phyloP scores from a whole-genome alignment of 2,797 vertebrate genomes.

The Lepilemur septentrionalis region DNA sequence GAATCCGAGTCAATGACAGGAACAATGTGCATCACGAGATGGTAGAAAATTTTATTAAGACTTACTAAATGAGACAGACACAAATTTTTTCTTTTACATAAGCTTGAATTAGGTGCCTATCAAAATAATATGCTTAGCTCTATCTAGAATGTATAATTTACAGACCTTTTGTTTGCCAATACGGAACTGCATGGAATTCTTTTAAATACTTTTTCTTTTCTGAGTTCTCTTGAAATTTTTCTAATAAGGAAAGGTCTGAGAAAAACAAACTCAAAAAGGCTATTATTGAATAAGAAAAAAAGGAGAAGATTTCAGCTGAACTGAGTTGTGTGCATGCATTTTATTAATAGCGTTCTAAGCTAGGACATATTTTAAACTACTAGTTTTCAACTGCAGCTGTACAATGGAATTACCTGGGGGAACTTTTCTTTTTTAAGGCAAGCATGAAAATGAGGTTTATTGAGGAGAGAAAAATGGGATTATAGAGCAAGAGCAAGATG shows the following conservation, averaged over 20 bases:
- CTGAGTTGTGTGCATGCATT: background rate
- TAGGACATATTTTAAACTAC: background rate
- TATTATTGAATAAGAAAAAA: background rate
- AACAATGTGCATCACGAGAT: conserved; percentile 23
- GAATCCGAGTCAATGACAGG: conserved; percentile 21
- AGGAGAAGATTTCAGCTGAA: background rate
- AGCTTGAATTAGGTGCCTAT: background rate
- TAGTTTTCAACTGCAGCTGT: background rate
- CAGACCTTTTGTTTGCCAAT: background rate
- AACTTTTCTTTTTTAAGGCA: background rate
- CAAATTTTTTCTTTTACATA: background rate
- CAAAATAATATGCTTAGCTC: background rate
- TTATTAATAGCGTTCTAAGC: background rate
- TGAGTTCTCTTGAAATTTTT: background rate
- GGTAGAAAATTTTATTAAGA: conserved; percentile 11
- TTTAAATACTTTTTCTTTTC: background rate
- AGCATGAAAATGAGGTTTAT: too few relatives aligned
- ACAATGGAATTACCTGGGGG: background rate
- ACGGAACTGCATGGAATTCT: background rate
- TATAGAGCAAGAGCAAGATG: too few relatives aligned
- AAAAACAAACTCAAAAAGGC: background rate
- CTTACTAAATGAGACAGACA: background rate
- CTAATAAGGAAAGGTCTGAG: background rate
- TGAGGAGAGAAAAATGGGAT: too few relatives aligned
- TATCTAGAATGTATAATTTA: background rate